Conservation (phyloP, 2,797 vertebrate genomes). For the Naso thynnoides region DNA sequence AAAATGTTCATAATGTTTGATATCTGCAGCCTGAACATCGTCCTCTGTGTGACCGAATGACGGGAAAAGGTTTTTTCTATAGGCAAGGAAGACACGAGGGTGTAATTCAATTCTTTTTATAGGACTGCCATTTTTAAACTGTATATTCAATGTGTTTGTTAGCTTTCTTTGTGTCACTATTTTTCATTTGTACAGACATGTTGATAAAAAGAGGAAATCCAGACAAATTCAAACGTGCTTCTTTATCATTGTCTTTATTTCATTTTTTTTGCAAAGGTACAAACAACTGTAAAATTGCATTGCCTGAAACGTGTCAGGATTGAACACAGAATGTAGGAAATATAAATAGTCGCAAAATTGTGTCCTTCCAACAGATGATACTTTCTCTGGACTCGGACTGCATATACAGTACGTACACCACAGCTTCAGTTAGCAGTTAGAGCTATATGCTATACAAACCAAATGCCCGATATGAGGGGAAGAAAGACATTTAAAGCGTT, state of each 20-base stretch:
- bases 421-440: slow-evolving; percentile 49
- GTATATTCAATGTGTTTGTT: slow-evolving; percentile 59
- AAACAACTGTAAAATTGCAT: slow-evolving; percentile 83
- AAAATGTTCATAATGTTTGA: slow-evolving; percentile 26
- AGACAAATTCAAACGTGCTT: slow-evolving; percentile 50
- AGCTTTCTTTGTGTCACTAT: slow-evolving; percentile 27
- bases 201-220: slow-evolving; percentile 38
- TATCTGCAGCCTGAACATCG: neutral
- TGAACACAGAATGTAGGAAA: slow-evolving; percentile 81
- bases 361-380: slow-evolving; percentile 75
- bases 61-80: slow-evolving; percentile 1
- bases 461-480: slow-evolving; percentile 50
- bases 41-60: too few species aligned
- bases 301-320: slow-evolving; percentile 80
- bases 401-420: slow-evolving; percentile 62
- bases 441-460: slow-evolving; percentile 60
- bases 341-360: slow-evolving; percentile 85
- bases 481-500: slow-evolving; percentile 70
- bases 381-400: slow-evolving; percentile 50
- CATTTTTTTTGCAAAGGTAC: slow-evolving; percentile 83
- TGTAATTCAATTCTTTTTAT: slow-evolving; percentile 53
- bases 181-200: slow-evolving; percentile 53
- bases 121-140: slow-evolving; percentile 43
- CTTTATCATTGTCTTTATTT: slow-evolving; percentile 77
- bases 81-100: neutral